Conservation (phyloP, 53 echinoderm and acorn worm genomes). For the Apostichopus leukothele region DNA sequence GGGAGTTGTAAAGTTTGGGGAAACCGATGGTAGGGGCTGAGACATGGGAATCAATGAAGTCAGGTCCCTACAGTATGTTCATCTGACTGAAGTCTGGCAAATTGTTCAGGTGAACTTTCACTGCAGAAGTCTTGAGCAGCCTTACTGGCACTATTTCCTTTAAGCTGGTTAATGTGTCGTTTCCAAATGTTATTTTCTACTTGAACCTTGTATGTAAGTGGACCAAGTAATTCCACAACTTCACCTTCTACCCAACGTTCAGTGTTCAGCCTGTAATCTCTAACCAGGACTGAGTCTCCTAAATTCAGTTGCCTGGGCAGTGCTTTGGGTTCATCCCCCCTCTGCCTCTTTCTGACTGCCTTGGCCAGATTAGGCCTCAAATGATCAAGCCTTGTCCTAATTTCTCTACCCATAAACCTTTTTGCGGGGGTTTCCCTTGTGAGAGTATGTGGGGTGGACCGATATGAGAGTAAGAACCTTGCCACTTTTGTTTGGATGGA, state of each 20-base stretch:
- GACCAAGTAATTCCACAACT: background rate
- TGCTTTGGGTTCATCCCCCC: background rate
- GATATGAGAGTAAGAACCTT: slow-evolving; percentile 35
- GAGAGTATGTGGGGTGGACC: slow-evolving; percentile 9
- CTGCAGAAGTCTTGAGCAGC: background rate
- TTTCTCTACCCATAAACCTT: slow-evolving; percentile 15
- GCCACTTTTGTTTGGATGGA: background rate
- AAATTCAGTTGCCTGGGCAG: background rate
- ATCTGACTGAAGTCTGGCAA: background rate
- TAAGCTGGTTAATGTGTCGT: slow-evolving; percentile 10
- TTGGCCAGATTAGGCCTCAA: background rate
- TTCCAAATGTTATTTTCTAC: slow-evolving; percentile 15
- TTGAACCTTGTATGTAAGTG: slow-evolving; percentile 28
- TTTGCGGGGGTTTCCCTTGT: slow-evolving; percentile 19
- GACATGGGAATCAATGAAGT: background rate
- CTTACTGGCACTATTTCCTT: background rate
- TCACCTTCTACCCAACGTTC: background rate
- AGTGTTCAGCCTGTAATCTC: background rate
- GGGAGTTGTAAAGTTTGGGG: background rate
- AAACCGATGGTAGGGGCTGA: background rate
- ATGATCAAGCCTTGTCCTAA: background rate
- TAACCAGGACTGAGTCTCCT: background rate
- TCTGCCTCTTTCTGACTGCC: slow-evolving; percentile 3
- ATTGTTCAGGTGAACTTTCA: background rate
- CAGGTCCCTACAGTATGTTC: background rate